Evolutionary conservation across 64 coral and sea anemone species (phyloP).

Genomic region (Montipora capricornis): DNA sequence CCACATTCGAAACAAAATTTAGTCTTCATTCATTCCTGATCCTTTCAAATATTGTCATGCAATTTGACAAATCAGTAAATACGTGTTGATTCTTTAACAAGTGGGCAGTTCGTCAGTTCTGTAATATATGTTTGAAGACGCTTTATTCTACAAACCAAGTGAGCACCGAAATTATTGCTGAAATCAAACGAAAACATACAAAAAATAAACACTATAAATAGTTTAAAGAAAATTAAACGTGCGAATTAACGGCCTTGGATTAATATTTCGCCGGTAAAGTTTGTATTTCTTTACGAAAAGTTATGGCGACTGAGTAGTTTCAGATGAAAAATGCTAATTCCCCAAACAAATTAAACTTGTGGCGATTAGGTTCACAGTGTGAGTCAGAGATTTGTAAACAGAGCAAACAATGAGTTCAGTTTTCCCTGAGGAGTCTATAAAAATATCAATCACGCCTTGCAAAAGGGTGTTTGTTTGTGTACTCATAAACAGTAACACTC

Average conservation of each 20-base stretch:
- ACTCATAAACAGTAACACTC: conserved; percentile 85
- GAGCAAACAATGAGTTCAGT: conserved; percentile 89
- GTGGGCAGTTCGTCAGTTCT: conserved; percentile 73
- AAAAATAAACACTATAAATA: conserved; percentile 36
- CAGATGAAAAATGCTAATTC: conserved; percentile 81
- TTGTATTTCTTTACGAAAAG: conserved; percentile 26
- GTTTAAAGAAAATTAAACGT: not conserved
- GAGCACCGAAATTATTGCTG: conserved; percentile 50
- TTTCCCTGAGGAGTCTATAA: conserved; percentile 94
- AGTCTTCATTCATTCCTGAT: conserved; percentile 77
- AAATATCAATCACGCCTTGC: conserved; percentile 95
- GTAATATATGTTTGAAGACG: conserved; percentile 86
- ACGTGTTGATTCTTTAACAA: conserved; percentile 67
- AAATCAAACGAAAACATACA: conserved; percentile 5
- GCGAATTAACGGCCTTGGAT: not conserved
- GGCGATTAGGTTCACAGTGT: conserved; percentile 68
- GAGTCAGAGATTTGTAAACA: conserved; percentile 92
- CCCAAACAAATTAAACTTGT: conserved; percentile 67
- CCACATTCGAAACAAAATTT: conserved; percentile 71
- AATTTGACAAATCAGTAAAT: conserved; percentile 81
- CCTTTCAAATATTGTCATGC: conserved; percentile 74
- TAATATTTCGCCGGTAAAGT: not conserved
- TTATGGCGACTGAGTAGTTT: not conserved
- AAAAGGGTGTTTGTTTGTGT: conserved; percentile 96
- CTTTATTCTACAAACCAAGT: conserved; percentile 51